A percentile compares a stretch with the other conserved stretches of the same genome.
Conservation (phyloP, 2,888 invertebrate genomes). For the Nineta flava region DNA sequence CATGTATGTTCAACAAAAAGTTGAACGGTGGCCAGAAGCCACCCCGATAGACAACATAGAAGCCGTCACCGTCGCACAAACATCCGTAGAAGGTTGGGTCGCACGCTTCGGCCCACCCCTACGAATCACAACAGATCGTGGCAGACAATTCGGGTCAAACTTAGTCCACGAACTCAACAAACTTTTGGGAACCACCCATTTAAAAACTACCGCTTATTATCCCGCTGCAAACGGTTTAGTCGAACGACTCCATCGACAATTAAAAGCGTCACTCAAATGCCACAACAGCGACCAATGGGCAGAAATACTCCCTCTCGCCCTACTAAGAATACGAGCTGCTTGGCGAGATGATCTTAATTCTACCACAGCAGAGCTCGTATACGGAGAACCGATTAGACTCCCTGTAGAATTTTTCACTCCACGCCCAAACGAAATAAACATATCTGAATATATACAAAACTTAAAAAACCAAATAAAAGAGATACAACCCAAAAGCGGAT, state of each 20-base stretch:
- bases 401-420: slow-evolving; percentile 14
- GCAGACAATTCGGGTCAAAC: slow-evolving; percentile 16
- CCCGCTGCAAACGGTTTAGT: neutral
- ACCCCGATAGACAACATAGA: slow-evolving; percentile 18
- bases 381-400: slow-evolving; percentile 16
- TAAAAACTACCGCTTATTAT: slow-evolving; percentile 5
- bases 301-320: neutral
- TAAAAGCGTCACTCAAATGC: neutral
- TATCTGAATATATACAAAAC: too few relatives aligned
- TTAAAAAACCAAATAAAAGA: too few relatives aligned
- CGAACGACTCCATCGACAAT: neutral
- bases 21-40: slow-evolving; percentile 19
- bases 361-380: slow-evolving; percentile 16
- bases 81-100: slow-evolving; percentile 18
- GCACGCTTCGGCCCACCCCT: slow-evolving; percentile 18
- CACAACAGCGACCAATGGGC: neutral
- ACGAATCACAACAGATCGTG: slow-evolving; percentile 19
- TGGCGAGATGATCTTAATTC: slow-evolving; percentile 17
- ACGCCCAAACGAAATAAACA: neutral
- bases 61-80: slow-evolving; percentile 17
- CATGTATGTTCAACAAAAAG: slow-evolving; percentile 9
- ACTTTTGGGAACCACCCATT: slow-evolving; percentile 10
- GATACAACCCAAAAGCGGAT: too few relatives aligned
- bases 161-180: slow-evolving; percentile 13
- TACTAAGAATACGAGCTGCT: slow-evolving; percentile 13